phyloP scores from a whole-genome alignment of 2,888 invertebrate species.

The Diachrysia chrysitis region DNA sequence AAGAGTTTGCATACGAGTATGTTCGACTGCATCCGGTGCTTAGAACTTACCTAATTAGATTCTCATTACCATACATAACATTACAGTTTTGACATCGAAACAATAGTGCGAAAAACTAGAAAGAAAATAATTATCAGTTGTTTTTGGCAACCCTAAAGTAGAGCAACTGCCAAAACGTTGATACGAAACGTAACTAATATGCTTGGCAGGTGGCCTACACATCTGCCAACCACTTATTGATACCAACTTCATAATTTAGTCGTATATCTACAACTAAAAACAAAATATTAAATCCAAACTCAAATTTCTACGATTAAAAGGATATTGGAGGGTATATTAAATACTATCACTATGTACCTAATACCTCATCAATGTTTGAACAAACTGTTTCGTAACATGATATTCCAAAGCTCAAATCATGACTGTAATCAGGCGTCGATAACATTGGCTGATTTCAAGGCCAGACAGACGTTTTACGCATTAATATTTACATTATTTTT shows the following conservation, averaged over 20 bases:
- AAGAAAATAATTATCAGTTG: neutral
- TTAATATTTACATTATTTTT: constrained; percentile 57
- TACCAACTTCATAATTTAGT: constrained; percentile 54
- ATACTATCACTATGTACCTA: constrained; percentile 30
- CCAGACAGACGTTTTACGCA: constrained; percentile 65
- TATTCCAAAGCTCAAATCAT: constrained; percentile 59
- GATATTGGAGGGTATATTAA: constrained; percentile 11
- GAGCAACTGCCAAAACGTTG: constrained; percentile 33
- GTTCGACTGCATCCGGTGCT: constrained; percentile 51
- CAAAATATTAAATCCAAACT: neutral
- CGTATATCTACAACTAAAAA: constrained; percentile 18
- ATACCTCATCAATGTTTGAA: constrained; percentile 44
- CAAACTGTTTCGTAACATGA: constrained; percentile 58
- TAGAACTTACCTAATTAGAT: constrained; percentile 47
- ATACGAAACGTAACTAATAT: constrained; percentile 42
- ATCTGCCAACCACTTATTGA: constrained; percentile 62
- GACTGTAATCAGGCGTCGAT: constrained; percentile 79
- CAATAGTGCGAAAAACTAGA: neutral
- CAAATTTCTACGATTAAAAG: neutral
- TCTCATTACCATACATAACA: constrained; percentile 17
- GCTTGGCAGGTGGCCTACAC: constrained; percentile 52
- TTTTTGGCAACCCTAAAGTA: constrained; percentile 32
- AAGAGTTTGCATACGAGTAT: constrained; percentile 64
- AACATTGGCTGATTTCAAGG: constrained; percentile 82
- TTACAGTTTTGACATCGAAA: neutral